These are phyloP conservation scores for Gila orcuttii DNA, from an alignment of 2,113 vertebrate species.

Conservation along the genomic window DNA sequence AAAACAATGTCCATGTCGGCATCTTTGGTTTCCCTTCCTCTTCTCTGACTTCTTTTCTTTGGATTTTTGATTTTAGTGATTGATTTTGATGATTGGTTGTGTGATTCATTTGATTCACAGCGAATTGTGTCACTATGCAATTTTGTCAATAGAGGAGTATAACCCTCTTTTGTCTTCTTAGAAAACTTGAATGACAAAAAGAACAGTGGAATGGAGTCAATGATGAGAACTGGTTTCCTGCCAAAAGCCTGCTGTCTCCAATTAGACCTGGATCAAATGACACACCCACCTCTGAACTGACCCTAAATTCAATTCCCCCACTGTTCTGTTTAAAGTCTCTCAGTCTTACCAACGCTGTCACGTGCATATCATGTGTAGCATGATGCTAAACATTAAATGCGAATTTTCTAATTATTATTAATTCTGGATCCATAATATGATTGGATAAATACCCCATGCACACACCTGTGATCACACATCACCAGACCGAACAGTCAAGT, in stretches of 20 bases:
- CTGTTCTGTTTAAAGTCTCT: background rate
- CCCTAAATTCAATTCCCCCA: slow-evolving; percentile 11
- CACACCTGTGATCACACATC: background rate
- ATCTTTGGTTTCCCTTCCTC: slow-evolving; percentile 35
- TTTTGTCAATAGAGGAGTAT: background rate
- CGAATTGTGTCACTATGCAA: background rate
- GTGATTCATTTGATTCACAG: background rate
- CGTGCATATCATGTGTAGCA: slow-evolving; percentile 16
- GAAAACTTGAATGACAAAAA: background rate
- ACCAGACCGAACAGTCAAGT: background rate
- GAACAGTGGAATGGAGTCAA: background rate
- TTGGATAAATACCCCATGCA: background rate
- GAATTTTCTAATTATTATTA: background rate
- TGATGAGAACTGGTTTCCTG: background rate
- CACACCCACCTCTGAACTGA: slow-evolving; percentile 13
- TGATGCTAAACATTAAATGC: background rate
- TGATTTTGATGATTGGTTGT: background rate
- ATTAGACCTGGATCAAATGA: slow-evolving; percentile 41
- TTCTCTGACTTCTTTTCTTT: background rate
- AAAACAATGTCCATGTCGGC: slow-evolving; percentile 11
- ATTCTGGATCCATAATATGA: background rate
- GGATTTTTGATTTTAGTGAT: slow-evolving; percentile 17
- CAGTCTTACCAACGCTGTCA: background rate
- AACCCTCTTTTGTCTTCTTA: background rate
- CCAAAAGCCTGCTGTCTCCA: slow-evolving; percentile 13